A percentile compares a stretch with the other conserved stretches of the same genome.
phyloP scores from a whole-genome alignment of 2,113 vertebrate species.

The Orycteropus afer region DNA sequence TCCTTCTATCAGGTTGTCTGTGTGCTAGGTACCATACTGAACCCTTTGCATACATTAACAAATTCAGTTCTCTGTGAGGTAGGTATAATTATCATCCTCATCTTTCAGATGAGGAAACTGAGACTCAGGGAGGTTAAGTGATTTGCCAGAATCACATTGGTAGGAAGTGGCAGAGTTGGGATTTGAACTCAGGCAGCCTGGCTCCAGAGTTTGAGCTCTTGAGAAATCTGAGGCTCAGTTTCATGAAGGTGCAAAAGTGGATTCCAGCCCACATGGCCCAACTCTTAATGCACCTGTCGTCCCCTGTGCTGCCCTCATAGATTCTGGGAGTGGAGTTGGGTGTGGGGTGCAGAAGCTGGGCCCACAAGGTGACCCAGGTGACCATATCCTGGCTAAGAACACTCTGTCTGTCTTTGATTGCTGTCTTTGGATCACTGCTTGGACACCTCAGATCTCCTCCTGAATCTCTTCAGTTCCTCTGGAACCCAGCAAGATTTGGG shows the following conservation, averaged over 20 bases:
- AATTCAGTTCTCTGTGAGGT: neutral
- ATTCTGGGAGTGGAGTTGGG: neutral
- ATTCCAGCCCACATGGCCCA: neutral
- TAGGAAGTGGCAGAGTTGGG: neutral
- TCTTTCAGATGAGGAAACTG: neutral
- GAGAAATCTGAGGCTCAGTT: neutral
- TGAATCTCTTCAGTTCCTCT: neutral
- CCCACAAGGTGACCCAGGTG: neutral
- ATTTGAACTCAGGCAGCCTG: constrained; percentile 2
- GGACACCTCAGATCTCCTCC: neutral
- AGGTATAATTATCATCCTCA: neutral
- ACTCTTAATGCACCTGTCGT: too few relatives aligned
- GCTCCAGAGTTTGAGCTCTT: neutral
- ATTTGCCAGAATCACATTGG: neutral
- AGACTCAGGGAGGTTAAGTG: neutral
- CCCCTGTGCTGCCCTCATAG: rapidly evolving
- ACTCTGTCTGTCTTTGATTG: neutral
- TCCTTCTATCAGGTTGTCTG: neutral
- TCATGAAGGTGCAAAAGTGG: neutral
- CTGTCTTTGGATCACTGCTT: neutral
- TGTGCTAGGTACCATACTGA: neutral
- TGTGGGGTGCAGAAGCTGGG: neutral
- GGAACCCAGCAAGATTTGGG: neutral
- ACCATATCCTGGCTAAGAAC: neutral
- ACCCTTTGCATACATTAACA: neutral